Evolutionary conservation across 1,140 invertebrate genomes (phyloP), one percentile per base, ranked within the genome.

Genomic region (Heliconius hermathena): DNA sequence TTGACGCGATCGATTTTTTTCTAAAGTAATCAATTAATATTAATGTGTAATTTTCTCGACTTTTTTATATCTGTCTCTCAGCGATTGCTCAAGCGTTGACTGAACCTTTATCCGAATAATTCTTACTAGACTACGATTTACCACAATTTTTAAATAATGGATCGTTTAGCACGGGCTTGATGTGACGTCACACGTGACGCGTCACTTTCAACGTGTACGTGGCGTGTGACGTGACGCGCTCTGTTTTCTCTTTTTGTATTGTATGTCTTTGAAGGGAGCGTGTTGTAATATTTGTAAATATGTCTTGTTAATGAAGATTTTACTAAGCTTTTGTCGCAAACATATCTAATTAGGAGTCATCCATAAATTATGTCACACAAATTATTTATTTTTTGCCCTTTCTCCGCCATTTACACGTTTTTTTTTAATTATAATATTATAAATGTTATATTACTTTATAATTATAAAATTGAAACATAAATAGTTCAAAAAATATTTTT

Each of bases 281-380:
- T 85, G 82, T 75, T 88, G 84, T 88, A 83, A 88, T 82, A 78
- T 83, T 86, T 91, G 90, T 92, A 91, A 89, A 91, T 92, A 89
- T 71, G 82, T 83, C 79, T 85, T 91, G 84, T 91, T 88, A 87
- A 88, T 88, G 78, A 87, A 86, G 77, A 83, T 88, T 90, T 89
- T 87, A 91, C 85, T 91, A 94, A 89, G 91, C 91, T 92, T 94
- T 88, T 91, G 89, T 93, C 91, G 91, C 91, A 93, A 93, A 94
- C 92, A 94, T 94, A 94, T 94, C 91, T 90, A 85, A 89, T 82
- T 87, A 80, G 18, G 18, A 20, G 18, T 20, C 49, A 20, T 52
- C 16, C 18, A 52, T 52, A 52, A 52, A 52, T 52, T 18, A 52
- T 20, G 49, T 52, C 49, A 52, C 49, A 52, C 49, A 5, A 20